These are phyloP conservation scores for Enhydra lutris DNA, from an alignment of 2,113 vertebrate species.

Conservation along the genomic window DNA sequence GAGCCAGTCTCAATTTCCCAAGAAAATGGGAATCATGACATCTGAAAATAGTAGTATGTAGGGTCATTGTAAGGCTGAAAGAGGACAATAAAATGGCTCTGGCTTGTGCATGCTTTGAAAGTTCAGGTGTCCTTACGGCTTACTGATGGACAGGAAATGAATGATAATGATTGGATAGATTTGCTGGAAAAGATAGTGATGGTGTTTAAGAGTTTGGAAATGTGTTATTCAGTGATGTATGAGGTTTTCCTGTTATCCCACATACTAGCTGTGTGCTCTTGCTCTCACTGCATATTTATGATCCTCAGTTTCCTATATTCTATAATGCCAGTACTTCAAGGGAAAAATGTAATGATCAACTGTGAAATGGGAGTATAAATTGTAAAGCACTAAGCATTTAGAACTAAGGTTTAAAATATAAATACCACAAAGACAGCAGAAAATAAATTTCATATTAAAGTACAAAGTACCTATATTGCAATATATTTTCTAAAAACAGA, in stretches of 20 bases:
- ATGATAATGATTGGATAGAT: background rate
- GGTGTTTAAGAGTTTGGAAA: background rate
- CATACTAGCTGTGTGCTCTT: background rate
- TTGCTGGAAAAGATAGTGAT: background rate
- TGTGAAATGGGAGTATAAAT: background rate
- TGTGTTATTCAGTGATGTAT: background rate
- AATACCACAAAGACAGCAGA: background rate
- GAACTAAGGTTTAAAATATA: background rate
- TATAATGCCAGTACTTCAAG: background rate
- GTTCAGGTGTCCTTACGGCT: background rate
- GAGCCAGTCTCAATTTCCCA: background rate
- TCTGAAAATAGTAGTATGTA: background rate
- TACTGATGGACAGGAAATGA: background rate
- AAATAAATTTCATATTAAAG: background rate
- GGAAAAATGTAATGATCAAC: background rate
- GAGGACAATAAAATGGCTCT: background rate
- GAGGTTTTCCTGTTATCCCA: background rate
- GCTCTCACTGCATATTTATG: background rate
- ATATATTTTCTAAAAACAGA: background rate
- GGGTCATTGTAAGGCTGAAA: background rate
- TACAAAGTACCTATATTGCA: background rate
- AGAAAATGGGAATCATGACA: background rate
- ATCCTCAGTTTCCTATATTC: background rate
- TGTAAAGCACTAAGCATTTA: background rate
- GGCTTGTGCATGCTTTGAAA: background rate